Evolutionary conservation across 2,888 invertebrate species (phyloP).

Genomic region (Thymelicus acteon): DNA sequence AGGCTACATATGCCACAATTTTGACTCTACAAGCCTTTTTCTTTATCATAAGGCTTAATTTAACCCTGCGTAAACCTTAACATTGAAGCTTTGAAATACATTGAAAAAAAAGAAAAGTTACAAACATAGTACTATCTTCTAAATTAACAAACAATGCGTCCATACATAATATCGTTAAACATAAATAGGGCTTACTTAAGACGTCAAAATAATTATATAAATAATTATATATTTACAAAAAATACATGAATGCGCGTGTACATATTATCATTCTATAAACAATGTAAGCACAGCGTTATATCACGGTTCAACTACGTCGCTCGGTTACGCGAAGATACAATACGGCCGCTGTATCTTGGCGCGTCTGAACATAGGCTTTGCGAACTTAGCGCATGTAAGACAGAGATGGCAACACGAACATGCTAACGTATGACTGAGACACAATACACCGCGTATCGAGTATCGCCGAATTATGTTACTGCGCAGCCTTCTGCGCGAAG

Average conservation of each 20-base stretch:
- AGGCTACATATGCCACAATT: not conserved
- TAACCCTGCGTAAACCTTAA: not conserved
- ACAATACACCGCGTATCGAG: no score
- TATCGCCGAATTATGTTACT: no score
- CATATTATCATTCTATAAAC: constrained; percentile 30
- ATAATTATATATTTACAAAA: constrained; percentile 31
- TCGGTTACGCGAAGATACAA: constrained; percentile 4
- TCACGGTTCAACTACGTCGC: constrained; percentile 18
- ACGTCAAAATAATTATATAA: constrained; percentile 5
- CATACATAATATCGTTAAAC: constrained; percentile 22
- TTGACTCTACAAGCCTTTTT: not conserved
- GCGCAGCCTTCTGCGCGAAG: no score
- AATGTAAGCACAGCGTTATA: constrained; percentile 36
- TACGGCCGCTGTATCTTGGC: no score
- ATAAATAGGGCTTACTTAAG: constrained; percentile 22
- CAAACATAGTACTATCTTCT: constrained; percentile 2
- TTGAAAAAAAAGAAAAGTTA: not conserved
- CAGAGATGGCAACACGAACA: no score
- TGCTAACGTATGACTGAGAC: no score
- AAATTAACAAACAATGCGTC: not conserved
- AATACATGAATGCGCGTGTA: constrained; percentile 26
- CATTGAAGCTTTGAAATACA: not conserved
- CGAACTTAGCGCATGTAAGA: no score
- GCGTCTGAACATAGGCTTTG: no score
- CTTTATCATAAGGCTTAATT: not conserved